Evolutionary conservation across 2,113 vertebrate species (phyloP), one percentile per base, ranked within the genome.

Genomic region (Eulemur rufifrons): DNA sequence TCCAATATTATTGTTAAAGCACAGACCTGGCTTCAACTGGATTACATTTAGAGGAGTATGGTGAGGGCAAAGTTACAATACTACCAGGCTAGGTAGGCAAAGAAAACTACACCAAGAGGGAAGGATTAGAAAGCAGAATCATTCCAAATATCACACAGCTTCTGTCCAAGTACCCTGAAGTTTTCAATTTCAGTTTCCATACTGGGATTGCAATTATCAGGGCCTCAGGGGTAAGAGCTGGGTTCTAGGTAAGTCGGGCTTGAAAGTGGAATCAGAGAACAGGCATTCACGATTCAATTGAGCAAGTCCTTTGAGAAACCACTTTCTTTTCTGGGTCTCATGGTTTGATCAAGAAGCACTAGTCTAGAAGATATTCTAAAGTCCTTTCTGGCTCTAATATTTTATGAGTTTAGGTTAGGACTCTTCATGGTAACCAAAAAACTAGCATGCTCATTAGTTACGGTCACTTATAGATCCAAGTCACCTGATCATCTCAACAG

Each of bases 371-470:
- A 39, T 56, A 95, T 17, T 73, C 73, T 59, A 82, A 86, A 45
- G 74, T 39, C 37, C 45, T 89, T 83, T 83, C 39, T 86, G 54
- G 10, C 13, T 91, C 81, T 94, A 54, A 54, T 61, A 78, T 94
- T 84, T 92, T 80, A 71, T 54, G 37, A 95, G 61, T 87, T 93
- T 86, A 90, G 37, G 29, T 59, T 42, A 95, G 50, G n/a, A 69
- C 20, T 78, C 73, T 86, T 92, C n/a, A 34, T 27, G 42, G 14
- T 34, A 85, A 61, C 61, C 39, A 47, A 52, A 89, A 76, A 54
- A 45, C 32, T 85, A 94, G 23, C 61, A 89, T 29, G n/a, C 27
- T 86, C 29, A 78, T 86, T 92, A 90, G 85, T 73, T 56, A 63
- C 3, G 3, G 39, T 82, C 66, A 61, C 34, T 32, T 1, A 63